phyloP scores from a whole-genome alignment of 1,140 invertebrate species.

The Contarinia nasturtii region DNA sequence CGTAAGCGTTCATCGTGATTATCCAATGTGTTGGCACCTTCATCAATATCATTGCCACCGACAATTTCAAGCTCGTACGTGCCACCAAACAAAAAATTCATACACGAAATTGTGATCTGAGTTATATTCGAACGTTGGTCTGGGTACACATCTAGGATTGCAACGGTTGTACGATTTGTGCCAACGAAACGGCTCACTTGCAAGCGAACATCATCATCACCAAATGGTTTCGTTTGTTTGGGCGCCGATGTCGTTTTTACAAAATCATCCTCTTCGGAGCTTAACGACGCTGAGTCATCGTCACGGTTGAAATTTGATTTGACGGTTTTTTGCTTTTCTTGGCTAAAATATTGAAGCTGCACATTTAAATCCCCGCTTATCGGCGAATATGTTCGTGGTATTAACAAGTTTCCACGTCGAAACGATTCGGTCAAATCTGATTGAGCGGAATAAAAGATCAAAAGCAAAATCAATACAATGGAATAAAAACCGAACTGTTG shows the following conservation, averaged over 20 bases:
- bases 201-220: not conserved
- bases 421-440: conserved; percentile 23
- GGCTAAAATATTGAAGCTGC: conserved; percentile 17
- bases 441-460: too few species aligned
- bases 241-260: not conserved
- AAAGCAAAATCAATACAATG: too few species aligned
- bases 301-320: not conserved
- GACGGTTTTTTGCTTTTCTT: not conserved
- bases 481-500: too few species aligned
- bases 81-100: conserved; percentile 17
- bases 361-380: conserved; percentile 40
- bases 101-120: conserved; percentile 18
- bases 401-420: conserved; percentile 22
- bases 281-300: not conserved
- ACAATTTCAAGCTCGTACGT: conserved; percentile 20
- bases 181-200: not conserved
- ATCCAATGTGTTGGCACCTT: conserved; percentile 1
- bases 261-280: not conserved
- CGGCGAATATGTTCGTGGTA: conserved; percentile 34
- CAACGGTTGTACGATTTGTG: not conserved
- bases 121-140: conserved; percentile 20
- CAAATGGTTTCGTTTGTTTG: not conserved
- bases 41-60: conserved; percentile 7
- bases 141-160: conserved; percentile 5
- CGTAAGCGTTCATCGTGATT: conserved; percentile 13